A percentile compares a stretch with the other conserved stretches of the same genome.
Evolutionary conservation across 2,797 vertebrate genomes (phyloP).

Genomic region (Simalia tracyae): DNA sequence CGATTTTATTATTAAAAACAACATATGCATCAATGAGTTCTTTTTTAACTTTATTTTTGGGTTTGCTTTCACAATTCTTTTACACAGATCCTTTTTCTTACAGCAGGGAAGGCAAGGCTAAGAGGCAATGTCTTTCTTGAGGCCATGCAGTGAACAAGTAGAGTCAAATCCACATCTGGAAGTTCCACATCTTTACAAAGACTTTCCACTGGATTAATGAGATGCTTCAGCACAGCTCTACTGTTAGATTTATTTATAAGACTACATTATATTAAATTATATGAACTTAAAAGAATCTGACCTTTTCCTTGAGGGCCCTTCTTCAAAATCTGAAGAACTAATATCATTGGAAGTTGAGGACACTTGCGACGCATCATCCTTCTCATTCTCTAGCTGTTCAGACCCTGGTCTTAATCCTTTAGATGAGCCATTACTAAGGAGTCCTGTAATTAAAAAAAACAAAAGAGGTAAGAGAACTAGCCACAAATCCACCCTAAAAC

Average conservation of each 20-base stretch:
- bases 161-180: not conserved
- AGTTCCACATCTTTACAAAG: not conserved
- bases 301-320: conserved; percentile 94
- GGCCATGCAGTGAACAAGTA: not conserved
- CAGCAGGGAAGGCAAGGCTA: not conserved
- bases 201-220: not conserved
- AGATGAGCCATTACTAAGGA: conserved; percentile 88
- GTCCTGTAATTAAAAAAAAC: conserved; percentile 77
- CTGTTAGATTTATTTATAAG: not conserved
- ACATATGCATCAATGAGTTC: not conserved
- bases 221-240: not conserved
- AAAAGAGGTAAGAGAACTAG: conserved; percentile 37
- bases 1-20: not conserved
- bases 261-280: not conserved
- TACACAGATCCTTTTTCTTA: not conserved
- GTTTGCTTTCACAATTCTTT: not conserved
- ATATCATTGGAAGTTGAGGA: conserved; percentile 86
- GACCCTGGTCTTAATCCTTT: conserved; percentile 85
- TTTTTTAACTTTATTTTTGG: not conserved
- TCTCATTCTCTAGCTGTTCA: conserved; percentile 83
- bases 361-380: conserved; percentile 87
- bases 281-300: conserved; percentile 67
- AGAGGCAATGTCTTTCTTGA: not conserved
- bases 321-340: conserved; percentile 89
- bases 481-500: not conserved